Conservation (phyloP, 2,888 invertebrate genomes). For the Coleophora flavipennella region DNA sequence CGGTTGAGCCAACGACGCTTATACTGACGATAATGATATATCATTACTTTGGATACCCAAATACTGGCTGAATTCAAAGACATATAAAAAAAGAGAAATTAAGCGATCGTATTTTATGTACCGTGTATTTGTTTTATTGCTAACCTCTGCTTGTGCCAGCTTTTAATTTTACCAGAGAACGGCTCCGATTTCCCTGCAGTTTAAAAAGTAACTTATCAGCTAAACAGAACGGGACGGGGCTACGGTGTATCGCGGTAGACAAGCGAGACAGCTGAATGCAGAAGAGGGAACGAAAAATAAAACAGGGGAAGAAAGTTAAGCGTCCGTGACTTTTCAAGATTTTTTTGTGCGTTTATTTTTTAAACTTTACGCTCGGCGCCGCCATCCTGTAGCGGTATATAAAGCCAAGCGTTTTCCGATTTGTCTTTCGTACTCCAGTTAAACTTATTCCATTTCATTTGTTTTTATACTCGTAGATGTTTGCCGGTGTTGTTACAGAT, state of each 20-base stretch:
- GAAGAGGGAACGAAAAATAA: constrained; percentile 67
- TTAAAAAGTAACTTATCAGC: constrained; percentile 71
- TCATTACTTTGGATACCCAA: no score
- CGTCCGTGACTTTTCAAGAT: constrained; percentile 73
- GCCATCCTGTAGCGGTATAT: constrained; percentile 44
- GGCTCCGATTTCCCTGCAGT: constrained; percentile 68
- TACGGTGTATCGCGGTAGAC: constrained; percentile 27
- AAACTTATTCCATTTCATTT: constrained; percentile 36
- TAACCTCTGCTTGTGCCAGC: constrained; percentile 63
- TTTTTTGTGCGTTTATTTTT: constrained; percentile 69
- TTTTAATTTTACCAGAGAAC: constrained; percentile 64
- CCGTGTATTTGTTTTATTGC: constrained; percentile 66
- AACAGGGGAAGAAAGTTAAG: constrained; percentile 73
- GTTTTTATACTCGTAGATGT: constrained; percentile 31
- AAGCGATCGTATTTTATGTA: constrained; percentile 42
- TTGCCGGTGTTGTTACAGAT: constrained; percentile 7
- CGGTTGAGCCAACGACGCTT: no score
- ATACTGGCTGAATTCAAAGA: no score
- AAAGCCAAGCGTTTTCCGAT: constrained; percentile 56
- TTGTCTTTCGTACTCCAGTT: constrained; percentile 51
- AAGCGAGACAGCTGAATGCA: constrained; percentile 38
- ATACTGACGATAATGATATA: no score
- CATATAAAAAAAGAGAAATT: constrained; percentile 23
- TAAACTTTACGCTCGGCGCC: constrained; percentile 56
- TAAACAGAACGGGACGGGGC: constrained; percentile 43